Base-by-base conservation (phyloP, 2,113 vertebrate species). In the Nibea coibor region DNA sequence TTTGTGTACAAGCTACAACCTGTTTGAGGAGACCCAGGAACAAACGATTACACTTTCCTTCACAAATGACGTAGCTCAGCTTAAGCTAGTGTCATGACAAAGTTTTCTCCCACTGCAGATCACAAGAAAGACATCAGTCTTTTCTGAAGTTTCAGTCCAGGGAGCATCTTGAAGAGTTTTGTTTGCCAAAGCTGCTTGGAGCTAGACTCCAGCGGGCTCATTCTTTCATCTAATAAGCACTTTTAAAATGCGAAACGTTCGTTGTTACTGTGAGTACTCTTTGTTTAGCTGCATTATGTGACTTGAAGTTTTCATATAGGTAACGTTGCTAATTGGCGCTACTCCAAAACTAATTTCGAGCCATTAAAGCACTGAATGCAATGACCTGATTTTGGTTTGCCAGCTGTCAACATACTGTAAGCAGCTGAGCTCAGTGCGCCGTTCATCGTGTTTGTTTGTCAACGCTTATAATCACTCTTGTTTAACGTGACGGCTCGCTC, bases 381-480 rank as follows among this genome's bases (percentile, higher is more conserved):
- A n/a, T 57, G 43, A 7, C n/a, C 10, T 50, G 19, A 17, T 66
- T 67, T 65, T 2, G 28, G 14, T 61, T 61, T 51, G 5, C 61
- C 14, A 35, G n/a, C 24, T 59, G 42, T 73, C 45, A 64, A 65
- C 78, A 77, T 1, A 10, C 66, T 31, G 28, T 53, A 67, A 75
- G 1, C 7, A 59, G 51, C 1, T 39, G 14, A 47, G 56, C 54
- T 22, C 22, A 57, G 43, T 53, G 50, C 22, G 16, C 61, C 11
- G 3, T 54, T 70, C 57, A 73, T 53, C 3, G 0, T 28, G n/a
- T 76, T 48, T 66, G 63, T 65, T 45, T 31, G 16, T 22, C 47
- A 50, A 66, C 74, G 19, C 24, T 39, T 80, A 51, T 57, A 66
- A 79, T 74, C 77, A 66, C 57, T 61, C 19, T 39, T 24, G 56